Percentiles rank a stretch among this genome's conserved stretches.
Conservation (phyloP, 2,888 invertebrate genomes). For the Cephus nigrinus region DNA sequence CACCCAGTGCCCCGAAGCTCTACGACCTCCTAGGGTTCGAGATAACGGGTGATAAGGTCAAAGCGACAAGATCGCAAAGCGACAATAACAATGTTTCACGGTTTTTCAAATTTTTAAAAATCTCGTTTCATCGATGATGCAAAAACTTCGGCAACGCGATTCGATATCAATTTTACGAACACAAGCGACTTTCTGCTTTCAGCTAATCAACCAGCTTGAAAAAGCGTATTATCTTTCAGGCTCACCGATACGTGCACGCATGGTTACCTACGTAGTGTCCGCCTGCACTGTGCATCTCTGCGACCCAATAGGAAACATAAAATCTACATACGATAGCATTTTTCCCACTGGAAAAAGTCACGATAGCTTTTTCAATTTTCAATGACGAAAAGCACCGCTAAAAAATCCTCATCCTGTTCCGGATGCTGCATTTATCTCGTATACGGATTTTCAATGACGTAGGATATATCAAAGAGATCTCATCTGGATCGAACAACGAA, state of each 20-base stretch:
- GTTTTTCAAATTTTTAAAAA: neutral
- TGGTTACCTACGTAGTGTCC: neutral
- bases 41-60: neutral
- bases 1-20: neutral
- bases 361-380: neutral
- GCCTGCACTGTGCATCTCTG: neutral
- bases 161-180: constrained; percentile 8
- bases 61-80: neutral
- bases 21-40: neutral
- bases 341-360: neutral
- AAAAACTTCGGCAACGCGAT: constrained; percentile 47
- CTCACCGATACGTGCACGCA: neutral
- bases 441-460: neutral
- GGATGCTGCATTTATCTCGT: neutral
- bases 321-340: neutral
- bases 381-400: neutral
- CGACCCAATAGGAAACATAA: neutral
- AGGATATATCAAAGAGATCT: neutral
- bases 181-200: constrained; percentile 27
- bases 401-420: neutral
- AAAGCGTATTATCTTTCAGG: constrained; percentile 32
- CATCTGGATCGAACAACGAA: neutral
- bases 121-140: constrained; percentile 9
- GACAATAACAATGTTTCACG: neutral
- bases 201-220: constrained; percentile 41